Base-by-base conservation (phyloP, 2,888 invertebrate genomes). In the Odontomyia ornata region DNA sequence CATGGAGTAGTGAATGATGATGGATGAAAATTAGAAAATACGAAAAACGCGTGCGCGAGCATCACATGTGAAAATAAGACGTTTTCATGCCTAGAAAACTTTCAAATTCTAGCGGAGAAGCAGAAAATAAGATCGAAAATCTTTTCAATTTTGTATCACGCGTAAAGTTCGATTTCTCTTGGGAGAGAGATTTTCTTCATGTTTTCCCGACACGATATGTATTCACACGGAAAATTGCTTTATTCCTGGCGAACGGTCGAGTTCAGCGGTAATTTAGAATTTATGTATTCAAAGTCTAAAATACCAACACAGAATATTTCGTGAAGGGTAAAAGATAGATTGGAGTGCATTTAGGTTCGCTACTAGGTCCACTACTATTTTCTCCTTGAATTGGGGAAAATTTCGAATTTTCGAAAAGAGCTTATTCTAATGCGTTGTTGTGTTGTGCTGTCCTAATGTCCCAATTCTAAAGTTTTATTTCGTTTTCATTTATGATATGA, bases 341-440 rank as follows among this genome's bases (percentile, higher is more conserved):
- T 60, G 23, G 15, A 18, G 4, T 23, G 60, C 23, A 2, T 5
- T 18, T 47, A 21, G 47, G 69, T 47, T 69, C 69, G 69, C 5
- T 47, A 27, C 47, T 69, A 23, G 69, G 69, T 30, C 69, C 69
- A 46, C 69, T 47, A 69, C 69, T 25, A 47, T 25, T 69, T 69
- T 11, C 43, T 69, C 47, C 25, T 43, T 47, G 36, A 36, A 5
- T 65, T 47, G 43, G 47, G 47, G 46, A 25, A 69, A 47, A 47
- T 46, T 47, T 47, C 25, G 11, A 47, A 69, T 23, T 69, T 69
- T 69, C 69, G 64, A 64, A 64, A 36, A 64, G 27, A 64, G 30
- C 9, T n/a, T n/a, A 23, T 13, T 52, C 13, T 52, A 15, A 9
- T 36, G 36, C 9, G 36, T 36, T 3, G 5, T 5, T 5, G 36